These are phyloP conservation scores for Laterallus jamaicensis DNA, from an alignment of 2,113 vertebrate genomes.

Conservation along the genomic window DNA sequence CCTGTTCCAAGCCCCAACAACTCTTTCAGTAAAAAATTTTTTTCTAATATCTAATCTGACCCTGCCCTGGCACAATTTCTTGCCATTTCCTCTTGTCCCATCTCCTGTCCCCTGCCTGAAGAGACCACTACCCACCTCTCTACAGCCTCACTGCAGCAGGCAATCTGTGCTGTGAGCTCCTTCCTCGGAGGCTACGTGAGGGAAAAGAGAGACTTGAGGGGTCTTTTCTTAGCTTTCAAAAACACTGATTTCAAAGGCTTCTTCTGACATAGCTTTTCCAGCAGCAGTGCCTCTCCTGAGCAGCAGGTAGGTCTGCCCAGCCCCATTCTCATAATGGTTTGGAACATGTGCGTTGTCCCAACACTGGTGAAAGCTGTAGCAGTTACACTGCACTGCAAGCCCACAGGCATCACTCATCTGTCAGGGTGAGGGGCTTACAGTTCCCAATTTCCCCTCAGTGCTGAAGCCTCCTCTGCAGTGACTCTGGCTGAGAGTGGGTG, in stretches of 20 bases:
- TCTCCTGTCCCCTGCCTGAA: too few relatives aligned
- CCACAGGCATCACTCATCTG: neutral
- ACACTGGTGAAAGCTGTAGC: neutral
- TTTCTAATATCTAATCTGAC: too few relatives aligned
- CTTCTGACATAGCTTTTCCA: neutral
- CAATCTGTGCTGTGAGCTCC: rapidly evolving
- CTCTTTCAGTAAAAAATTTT: too few relatives aligned
- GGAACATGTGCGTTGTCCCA: neutral
- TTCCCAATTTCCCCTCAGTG: rapidly evolving
- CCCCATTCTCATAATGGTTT: neutral
- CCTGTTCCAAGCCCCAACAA: too few relatives aligned
- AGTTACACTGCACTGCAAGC: neutral
- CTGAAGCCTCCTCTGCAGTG: rapidly evolving
- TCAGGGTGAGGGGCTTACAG: too few relatives aligned
- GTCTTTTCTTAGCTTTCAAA: neutral
- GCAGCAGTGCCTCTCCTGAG: rapidly evolving
- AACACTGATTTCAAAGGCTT: neutral
- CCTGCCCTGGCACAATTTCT: too few relatives aligned
- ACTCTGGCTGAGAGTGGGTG: rapidly evolving
- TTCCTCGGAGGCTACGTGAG: rapidly evolving
- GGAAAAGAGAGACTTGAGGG: rapidly evolving
- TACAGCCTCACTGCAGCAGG: rapidly evolving
- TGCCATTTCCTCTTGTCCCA: too few relatives aligned
- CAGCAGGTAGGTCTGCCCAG: rapidly evolving
- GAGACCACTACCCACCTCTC: too few relatives aligned